Evolutionary conservation across 2,888 invertebrate genomes (phyloP).

Genomic region (Habroteleia sp.): DNA sequence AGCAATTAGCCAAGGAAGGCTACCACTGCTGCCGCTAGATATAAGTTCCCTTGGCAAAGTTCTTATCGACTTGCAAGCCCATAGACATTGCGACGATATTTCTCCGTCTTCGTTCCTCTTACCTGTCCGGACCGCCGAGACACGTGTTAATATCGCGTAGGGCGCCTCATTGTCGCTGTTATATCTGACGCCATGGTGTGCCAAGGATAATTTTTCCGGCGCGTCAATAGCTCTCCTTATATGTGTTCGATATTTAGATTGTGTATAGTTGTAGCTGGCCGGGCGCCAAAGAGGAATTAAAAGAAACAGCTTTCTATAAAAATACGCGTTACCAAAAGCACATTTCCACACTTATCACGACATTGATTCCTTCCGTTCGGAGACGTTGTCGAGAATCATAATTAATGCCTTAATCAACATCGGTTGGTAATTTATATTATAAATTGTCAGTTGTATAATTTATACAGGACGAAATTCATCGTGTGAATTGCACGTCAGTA

Average conservation of each 20-base stretch:
- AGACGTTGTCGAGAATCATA: constrained; percentile 32
- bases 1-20: constrained; percentile 79
- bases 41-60: constrained; percentile 75
- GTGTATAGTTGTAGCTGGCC: constrained; percentile 36
- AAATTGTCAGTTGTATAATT: constrained; percentile 49
- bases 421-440: constrained; percentile 55
- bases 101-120: constrained; percentile 55
- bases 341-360: constrained; percentile 59
- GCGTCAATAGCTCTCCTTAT: constrained; percentile 56
- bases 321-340: constrained; percentile 29
- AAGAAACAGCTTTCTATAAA: constrained; percentile 9
- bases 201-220: constrained; percentile 64
- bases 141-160: constrained; percentile 46
- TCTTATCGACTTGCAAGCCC: constrained; percentile 57
- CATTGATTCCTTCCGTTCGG: constrained; percentile 72
- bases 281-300: constrained; percentile 18
- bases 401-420: constrained; percentile 51
- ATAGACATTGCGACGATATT: constrained; percentile 46
- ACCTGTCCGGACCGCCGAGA: constrained; percentile 46
- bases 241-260: constrained; percentile 48
- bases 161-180: constrained; percentile 61
- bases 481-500: constrained; percentile 47
- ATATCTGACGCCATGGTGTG: constrained; percentile 44
- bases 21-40: constrained; percentile 74
- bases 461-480: constrained; percentile 45